Conservation (phyloP, 2,888 invertebrate genomes). For the Habroteleia sp. region DNA sequence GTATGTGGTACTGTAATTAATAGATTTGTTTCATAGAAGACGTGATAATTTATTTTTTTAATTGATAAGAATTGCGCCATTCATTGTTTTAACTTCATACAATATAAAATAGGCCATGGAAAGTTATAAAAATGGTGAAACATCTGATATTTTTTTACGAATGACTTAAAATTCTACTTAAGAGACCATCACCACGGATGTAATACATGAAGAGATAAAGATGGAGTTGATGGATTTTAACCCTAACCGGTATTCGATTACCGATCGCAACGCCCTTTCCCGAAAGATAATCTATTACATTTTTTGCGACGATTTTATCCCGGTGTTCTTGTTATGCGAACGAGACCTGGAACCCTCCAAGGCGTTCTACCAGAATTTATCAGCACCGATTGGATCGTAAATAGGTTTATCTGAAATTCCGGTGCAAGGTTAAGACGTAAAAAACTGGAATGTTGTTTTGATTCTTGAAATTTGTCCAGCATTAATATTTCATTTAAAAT, state of each 20-base stretch:
- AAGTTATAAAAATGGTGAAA: constrained; percentile 5
- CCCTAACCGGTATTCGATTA: constrained; percentile 75
- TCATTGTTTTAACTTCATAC: too few species aligned
- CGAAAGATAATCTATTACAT: constrained; percentile 77
- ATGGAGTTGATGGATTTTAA: constrained; percentile 77
- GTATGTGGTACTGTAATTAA: too few species aligned
- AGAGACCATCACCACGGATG: constrained; percentile 38
- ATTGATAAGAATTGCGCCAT: too few species aligned
- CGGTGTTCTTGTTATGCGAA: constrained; percentile 44
- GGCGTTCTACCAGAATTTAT: constrained; percentile 76
- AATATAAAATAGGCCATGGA: too few species aligned
- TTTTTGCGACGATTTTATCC: constrained; percentile 72
- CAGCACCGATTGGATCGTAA: constrained; percentile 70
- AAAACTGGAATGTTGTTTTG: not conserved
- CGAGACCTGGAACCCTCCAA: constrained; percentile 66
- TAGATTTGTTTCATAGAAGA: too few species aligned
- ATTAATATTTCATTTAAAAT: too few species aligned
- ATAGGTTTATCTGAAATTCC: constrained; percentile 60
- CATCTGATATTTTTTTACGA: constrained; percentile 26
- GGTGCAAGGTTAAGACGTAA: not conserved
- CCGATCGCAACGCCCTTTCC: constrained; percentile 63
- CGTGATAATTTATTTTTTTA: too few species aligned
- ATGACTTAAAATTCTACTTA: constrained; percentile 31
- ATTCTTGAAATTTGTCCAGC: constrained; percentile 2
- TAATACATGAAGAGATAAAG: constrained; percentile 64